Evolutionary conservation across 2,888 invertebrate genomes (phyloP), one percentile per base, ranked within the genome.

Genomic region (Calameuta filiformis): DNA sequence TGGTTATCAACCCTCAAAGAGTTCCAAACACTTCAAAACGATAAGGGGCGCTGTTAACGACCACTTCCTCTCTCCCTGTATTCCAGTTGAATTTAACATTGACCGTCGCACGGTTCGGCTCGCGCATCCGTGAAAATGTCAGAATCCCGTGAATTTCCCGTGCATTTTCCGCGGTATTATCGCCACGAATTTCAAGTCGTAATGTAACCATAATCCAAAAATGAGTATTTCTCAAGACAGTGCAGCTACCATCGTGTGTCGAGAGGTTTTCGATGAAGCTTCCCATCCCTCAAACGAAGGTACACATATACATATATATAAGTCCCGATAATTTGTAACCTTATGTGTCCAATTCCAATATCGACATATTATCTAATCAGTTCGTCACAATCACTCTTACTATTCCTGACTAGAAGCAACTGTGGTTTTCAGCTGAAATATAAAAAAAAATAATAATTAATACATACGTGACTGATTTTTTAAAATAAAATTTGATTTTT

Each of bases 241-340:
- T 84, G 87, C 93, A 79, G 92, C 93, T 84, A 93, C 93, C 81
- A 93, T 96, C 85, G 95, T 96, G 87, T 96, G 96, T 92, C 95
- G 96, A 92, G 97, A 97, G 93, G 94, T 97, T 83, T 97, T 97
- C 91, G 96, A 97, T 92, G 97, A 96, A 92, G 94, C 95, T 88
- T 96, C 96, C 89, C 95, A 95, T 91, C 96, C 97, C 84, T 96
- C 96, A 73, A 94, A 94, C 86, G 96, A 96, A 93, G 97, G 97
- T 96, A 92, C 92, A 93, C 92, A 86, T 75, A 56, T 37, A 56
- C 9, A 15, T 56, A 23, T 56, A 56, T 15, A 23, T 9, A 56
- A 23, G 40, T 23, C 9, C 40, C 1, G 15, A 56, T 56, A 56
- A 23, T 23, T 56, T 23, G 40, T 56, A 56, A 56, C 40, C 40